These are phyloP conservation scores for Hymenochirus boettgeri DNA, from an alignment of 2,113 vertebrate species.

Conservation along the genomic window DNA sequence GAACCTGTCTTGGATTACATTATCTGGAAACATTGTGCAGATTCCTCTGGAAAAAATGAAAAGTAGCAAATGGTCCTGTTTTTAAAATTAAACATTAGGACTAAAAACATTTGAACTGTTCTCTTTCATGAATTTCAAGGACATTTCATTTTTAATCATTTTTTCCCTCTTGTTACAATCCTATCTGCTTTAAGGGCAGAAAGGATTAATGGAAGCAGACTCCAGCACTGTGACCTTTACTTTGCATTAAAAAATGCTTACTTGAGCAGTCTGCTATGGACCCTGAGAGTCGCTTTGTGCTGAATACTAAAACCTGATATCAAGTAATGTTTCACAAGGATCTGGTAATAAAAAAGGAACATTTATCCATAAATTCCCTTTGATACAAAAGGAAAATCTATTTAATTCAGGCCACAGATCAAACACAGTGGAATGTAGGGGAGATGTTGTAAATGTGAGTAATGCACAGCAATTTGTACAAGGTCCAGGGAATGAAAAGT, in stretches of 20 bases:
- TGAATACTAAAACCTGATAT: slow-evolving; percentile 54
- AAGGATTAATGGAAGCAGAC: slow-evolving; percentile 74
- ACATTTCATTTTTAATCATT: slow-evolving; percentile 59
- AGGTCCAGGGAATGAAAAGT: background rate
- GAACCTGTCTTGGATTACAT: too few relatives aligned
- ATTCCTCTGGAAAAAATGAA: background rate
- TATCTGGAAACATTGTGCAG: background rate
- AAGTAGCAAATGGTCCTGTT: background rate
- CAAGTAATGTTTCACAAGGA: slow-evolving; percentile 39
- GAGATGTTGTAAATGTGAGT: slow-evolving; percentile 13
- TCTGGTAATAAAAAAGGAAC: slow-evolving; percentile 34
- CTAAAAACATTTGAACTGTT: slow-evolving; percentile 46
- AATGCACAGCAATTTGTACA: background rate
- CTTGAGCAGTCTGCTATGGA: slow-evolving; percentile 61
- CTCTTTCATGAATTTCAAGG: slow-evolving; percentile 53
- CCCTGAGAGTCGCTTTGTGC: slow-evolving; percentile 61
- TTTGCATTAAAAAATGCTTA: slow-evolving; percentile 70
- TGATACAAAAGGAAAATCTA: slow-evolving; percentile 10
- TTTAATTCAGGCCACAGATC: slow-evolving; percentile 15
- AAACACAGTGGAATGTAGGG: slow-evolving; percentile 5
- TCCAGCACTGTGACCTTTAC: slow-evolving; percentile 67
- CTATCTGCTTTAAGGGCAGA: slow-evolving; percentile 65
- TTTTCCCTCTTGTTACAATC: slow-evolving; percentile 63
- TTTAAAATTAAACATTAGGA: slow-evolving; percentile 29
- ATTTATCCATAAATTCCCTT: slow-evolving; percentile 33